Conservation (phyloP, 2,113 vertebrate species). For the Cathartes aura region DNA sequence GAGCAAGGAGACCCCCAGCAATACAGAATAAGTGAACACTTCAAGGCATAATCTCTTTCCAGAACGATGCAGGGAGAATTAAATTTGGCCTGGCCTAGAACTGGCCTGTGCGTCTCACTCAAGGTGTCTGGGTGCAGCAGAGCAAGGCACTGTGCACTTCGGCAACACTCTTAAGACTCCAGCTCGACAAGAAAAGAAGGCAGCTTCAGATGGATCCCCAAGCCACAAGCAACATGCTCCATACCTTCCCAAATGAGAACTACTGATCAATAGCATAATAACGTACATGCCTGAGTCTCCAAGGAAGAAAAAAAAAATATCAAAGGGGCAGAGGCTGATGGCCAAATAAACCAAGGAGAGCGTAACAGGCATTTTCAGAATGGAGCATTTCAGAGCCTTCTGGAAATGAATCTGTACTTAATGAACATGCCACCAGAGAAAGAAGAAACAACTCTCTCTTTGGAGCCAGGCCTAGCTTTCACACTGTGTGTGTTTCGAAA, state of each 20-base stretch:
- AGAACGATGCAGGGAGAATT: neutral
- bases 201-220: neutral
- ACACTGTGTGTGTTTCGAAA: neutral
- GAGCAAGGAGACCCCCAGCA: neutral
- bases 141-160: accelerated
- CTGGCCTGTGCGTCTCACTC: neutral
- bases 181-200: neutral
- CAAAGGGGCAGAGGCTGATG: neutral
- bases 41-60: neutral
- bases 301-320: neutral
- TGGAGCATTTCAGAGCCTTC: neutral
- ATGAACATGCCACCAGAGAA: neutral
- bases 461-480: neutral
- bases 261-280: neutral
- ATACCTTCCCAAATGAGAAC: neutral
- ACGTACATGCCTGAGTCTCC: neutral
- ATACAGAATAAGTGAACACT: neutral
- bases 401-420: neutral
- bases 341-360: neutral
- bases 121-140: neutral
- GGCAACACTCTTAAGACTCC: neutral
- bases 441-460: neutral
- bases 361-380: neutral
- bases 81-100: neutral
- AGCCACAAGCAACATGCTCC: neutral